Percentiles rank a stretch among this genome's conserved stretches.
Conservation (phyloP, 1,140 invertebrate species). For the Thereuonema tuberculata region DNA sequence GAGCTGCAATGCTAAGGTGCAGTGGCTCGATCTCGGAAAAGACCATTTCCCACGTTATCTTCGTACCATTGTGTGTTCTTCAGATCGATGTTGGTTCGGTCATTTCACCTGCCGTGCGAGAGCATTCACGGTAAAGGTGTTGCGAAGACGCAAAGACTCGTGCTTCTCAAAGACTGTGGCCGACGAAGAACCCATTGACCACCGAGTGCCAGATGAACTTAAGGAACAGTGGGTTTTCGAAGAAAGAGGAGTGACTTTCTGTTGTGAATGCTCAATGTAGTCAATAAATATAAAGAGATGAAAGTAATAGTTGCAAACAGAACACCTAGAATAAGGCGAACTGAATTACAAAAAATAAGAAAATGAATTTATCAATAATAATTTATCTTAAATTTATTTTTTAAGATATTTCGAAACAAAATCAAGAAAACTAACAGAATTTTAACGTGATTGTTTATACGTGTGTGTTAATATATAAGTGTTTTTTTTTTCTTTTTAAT, state of each 20-base stretch:
- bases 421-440: too few relatives aligned
- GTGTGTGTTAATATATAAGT: too few relatives aligned
- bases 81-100: constrained; percentile 4
- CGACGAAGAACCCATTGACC: neutral
- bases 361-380: too few relatives aligned
- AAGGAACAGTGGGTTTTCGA: constrained; percentile 10
- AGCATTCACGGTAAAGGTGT: constrained; percentile 7
- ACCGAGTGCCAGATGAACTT: neutral
- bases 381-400: too few relatives aligned
- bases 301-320: too few relatives aligned
- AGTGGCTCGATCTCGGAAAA: constrained; percentile 2
- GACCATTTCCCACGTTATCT: constrained; percentile 7
- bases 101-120: neutral
- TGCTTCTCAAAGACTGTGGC: neutral
- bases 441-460: too few relatives aligned
- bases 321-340: too few relatives aligned
- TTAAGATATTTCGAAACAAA: too few relatives aligned
- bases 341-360: too few relatives aligned
- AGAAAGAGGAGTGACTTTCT: constrained; percentile 8
- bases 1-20: neutral
- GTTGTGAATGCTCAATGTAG: constrained; percentile 6
- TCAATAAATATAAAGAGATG: neutral
- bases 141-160: constrained; percentile 6
- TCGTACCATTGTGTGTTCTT: neutral
- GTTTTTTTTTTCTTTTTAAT: too few relatives aligned